These are phyloP conservation scores for Chiroxiphia lanceolata DNA, from an alignment of 2,797 vertebrate genomes.

Conservation along the genomic window DNA sequence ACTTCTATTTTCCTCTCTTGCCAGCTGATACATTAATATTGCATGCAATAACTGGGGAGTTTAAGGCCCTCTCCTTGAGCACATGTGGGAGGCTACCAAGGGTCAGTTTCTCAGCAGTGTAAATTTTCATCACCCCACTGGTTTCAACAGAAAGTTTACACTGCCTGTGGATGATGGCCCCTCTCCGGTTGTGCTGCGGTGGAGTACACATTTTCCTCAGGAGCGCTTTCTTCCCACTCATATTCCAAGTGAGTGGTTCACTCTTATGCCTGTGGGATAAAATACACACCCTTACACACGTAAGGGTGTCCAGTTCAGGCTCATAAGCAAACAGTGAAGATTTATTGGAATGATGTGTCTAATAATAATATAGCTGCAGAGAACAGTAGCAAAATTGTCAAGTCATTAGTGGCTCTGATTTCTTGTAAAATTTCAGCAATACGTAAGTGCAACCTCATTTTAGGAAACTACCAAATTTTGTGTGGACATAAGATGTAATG, in stretches of 20 bases:
- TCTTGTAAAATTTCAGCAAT: not conserved
- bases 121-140: not conserved
- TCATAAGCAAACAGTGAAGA: not conserved
- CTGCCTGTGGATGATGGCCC: not conserved
- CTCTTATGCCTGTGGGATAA: not conserved
- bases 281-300: not conserved
- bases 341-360: not conserved
- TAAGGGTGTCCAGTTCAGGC: not conserved
- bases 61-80: slow-evolving; percentile 5
- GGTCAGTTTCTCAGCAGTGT: not conserved
- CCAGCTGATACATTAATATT: slow-evolving; percentile 34
- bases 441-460: not conserved
- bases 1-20: slow-evolving; percentile 37
- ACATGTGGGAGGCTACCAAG: slow-evolving; percentile 4
- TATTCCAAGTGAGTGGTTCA: not conserved
- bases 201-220: not conserved
- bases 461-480: not conserved
- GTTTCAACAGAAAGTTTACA: not conserved
- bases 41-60: not conserved
- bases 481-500: not conserved
- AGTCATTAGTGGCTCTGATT: not conserved
- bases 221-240: not conserved
- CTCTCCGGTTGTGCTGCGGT: not conserved
- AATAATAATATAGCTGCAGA: not conserved
- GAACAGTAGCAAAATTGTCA: not conserved